Percentiles rank a stretch among this genome's conserved stretches.
Conservation (phyloP, 2,113 vertebrate species). For the Rhombomys opimus region DNA sequence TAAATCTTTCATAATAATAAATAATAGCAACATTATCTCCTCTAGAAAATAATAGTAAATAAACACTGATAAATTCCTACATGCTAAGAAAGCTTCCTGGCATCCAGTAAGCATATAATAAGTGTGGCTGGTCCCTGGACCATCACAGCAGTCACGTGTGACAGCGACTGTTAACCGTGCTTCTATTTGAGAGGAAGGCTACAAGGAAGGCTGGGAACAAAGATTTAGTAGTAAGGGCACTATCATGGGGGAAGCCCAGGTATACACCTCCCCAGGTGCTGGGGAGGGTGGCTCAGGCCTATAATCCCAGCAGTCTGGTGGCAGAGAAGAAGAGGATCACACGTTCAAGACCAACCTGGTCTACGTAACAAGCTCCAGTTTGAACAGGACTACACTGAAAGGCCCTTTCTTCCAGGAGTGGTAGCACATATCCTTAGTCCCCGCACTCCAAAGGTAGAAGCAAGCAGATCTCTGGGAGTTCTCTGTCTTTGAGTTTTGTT, state of each 20-base stretch:
- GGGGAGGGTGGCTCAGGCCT: background rate
- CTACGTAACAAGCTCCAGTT: background rate
- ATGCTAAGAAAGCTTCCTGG: background rate
- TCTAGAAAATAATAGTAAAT: background rate
- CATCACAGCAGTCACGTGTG: background rate
- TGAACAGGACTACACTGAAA: background rate
- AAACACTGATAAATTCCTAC: background rate
- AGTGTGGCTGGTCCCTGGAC: background rate
- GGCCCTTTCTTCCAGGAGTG: background rate
- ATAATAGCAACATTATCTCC: background rate
- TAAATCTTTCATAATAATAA: background rate
- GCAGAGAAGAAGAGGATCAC: background rate
- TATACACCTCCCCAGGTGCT: too few relatives aligned
- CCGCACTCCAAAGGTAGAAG: background rate
- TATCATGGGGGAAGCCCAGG: background rate
- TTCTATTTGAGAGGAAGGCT: background rate
- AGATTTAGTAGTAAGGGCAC: background rate
- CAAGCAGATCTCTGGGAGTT: background rate
- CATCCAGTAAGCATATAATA: background rate
- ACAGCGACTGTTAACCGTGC: background rate
- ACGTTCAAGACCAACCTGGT: background rate
- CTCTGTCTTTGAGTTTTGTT: background rate
- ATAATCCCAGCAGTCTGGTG: too few relatives aligned
- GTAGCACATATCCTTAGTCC: background rate
- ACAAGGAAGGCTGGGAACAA: background rate